Conservation (phyloP, 2,797 vertebrate species). For the Lycodopsis pacificus region DNA sequence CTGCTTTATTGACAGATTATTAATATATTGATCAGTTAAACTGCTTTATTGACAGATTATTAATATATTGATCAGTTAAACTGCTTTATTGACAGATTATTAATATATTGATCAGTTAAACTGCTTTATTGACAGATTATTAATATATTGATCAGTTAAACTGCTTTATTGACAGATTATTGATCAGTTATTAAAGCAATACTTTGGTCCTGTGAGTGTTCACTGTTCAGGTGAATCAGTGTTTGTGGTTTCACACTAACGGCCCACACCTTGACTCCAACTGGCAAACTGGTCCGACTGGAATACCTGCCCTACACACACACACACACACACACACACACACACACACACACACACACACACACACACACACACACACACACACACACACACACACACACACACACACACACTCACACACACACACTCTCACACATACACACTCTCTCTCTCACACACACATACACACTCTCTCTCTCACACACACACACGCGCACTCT, state of each 20-base stretch:
- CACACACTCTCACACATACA: no score
- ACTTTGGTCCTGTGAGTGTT: no score
- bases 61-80: background rate
- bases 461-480: no score
- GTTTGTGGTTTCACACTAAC: slow-evolving; percentile 5
- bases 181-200: background rate
- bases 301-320: slow-evolving; percentile 29
- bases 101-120: background rate
- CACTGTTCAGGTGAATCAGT: background rate
- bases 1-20: background rate
- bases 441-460: no score
- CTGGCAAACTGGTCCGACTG: slow-evolving; percentile 40
- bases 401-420: no score
- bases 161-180: background rate
- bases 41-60: background rate
- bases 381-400: no score
- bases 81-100: background rate
- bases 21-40: background rate
- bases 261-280: slow-evolving; percentile 24
- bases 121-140: background rate
- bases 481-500: no score
- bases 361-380: background rate
- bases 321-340: slow-evolving; percentile 13
- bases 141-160: slow-evolving; percentile 8
- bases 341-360: slow-evolving; percentile 23